Evolutionary conservation across 2,888 invertebrate species (phyloP).

Genomic region (Lasioglossum marginatum): DNA sequence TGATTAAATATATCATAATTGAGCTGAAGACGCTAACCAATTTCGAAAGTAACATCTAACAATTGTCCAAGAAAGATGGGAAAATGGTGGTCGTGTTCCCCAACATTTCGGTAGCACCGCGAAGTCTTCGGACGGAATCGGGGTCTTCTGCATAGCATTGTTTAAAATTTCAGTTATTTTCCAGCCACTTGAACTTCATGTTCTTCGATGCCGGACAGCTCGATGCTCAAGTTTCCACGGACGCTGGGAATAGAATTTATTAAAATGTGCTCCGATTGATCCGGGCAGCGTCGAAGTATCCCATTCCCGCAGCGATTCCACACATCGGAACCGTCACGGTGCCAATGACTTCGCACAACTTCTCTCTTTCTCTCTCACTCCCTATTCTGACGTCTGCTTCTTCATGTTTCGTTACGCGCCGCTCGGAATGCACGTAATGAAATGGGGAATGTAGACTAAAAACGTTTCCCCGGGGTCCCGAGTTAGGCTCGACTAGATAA

Average conservation of each 20-base stretch:
- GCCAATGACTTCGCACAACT: slow-evolving; percentile 31
- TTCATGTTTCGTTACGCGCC: slow-evolving; percentile 30
- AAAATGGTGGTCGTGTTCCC: not conserved
- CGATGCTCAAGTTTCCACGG: not conserved
- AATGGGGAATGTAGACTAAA: slow-evolving; percentile 40
- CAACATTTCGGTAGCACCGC: not conserved
- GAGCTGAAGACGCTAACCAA: not conserved
- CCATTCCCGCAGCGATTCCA: slow-evolving; percentile 33
- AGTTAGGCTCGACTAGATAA: not conserved
- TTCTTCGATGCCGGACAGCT: no score
- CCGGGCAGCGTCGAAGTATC: slow-evolving; percentile 19
- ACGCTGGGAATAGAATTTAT: slow-evolving; percentile 14
- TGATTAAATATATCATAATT: no score
- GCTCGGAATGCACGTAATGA: slow-evolving; percentile 44
- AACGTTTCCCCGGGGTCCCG: slow-evolving; percentile 16
- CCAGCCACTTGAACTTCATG: slow-evolving; percentile 10
- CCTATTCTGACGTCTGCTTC: not conserved
- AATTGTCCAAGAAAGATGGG: not conserved
- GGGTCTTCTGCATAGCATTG: not conserved
- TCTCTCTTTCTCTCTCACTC: not conserved
- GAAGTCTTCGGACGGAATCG: not conserved
- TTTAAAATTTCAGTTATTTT: slow-evolving; percentile 19
- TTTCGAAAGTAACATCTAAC: not conserved
- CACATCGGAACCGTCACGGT: slow-evolving; percentile 23
- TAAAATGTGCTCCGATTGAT: slow-evolving; percentile 35